Conservation (phyloP, 2,113 vertebrate genomes). For the Osmerus mordax region DNA sequence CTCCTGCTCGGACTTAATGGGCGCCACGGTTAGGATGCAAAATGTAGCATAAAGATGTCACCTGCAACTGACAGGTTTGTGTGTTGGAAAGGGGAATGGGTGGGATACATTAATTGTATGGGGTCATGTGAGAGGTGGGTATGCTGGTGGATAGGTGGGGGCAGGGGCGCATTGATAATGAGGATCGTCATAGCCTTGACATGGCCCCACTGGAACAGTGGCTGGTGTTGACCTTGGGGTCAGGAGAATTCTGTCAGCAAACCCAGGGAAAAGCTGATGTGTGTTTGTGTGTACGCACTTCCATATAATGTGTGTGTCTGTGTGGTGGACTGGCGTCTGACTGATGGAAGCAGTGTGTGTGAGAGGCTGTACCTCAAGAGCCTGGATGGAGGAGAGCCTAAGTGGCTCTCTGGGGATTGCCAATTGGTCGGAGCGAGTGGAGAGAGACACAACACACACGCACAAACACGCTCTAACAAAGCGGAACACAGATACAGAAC, state of each 20-base stretch:
- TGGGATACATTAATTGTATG: background rate
- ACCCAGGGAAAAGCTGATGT: background rate
- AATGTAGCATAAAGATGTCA: background rate
- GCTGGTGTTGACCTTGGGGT: background rate
- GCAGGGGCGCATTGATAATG: background rate
- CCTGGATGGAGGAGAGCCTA: conserved; percentile 62
- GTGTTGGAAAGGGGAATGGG: background rate
- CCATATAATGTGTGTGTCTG: conserved; percentile 7
- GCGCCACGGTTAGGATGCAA: background rate
- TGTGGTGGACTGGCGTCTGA: conserved; percentile 35
- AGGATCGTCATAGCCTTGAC: too few species aligned
- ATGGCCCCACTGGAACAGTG: background rate
- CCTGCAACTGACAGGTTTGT: background rate
- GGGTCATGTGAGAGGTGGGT: background rate
- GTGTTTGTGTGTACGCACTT: background rate
- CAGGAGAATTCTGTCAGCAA: background rate
- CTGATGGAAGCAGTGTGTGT: conserved; percentile 46
- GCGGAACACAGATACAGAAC: conserved; percentile 30
- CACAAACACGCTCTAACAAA: background rate
- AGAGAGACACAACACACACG: conserved; percentile 53
- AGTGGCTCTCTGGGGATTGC: conserved; percentile 67
- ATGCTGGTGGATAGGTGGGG: background rate
- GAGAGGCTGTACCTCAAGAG: conserved; percentile 62
- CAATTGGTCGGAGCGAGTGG: conserved; percentile 61
- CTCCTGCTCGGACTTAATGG: background rate